A percentile compares a stretch with the other conserved stretches of the same genome.
phyloP scores from a whole-genome alignment of 2,888 invertebrate genomes.

The Trisateles emortualis region DNA sequence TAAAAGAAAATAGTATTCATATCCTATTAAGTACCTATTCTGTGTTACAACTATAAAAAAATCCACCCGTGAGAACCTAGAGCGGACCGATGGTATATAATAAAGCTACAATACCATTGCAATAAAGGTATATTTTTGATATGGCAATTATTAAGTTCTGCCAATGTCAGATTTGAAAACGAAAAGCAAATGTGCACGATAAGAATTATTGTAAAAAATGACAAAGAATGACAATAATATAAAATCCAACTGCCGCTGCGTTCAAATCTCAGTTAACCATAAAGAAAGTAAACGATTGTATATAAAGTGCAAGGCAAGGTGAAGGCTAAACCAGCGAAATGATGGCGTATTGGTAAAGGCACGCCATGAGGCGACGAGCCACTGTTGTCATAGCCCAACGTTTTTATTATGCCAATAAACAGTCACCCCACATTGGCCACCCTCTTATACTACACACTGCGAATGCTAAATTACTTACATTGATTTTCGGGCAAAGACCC shows the following conservation, averaged over 20 bases:
- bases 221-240: not conserved
- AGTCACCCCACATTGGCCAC: conserved; percentile 62
- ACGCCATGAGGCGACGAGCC: conserved; percentile 22
- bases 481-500: conserved; percentile 53
- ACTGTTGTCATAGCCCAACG: conserved; percentile 64
- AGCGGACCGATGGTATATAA: no score
- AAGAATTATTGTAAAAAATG: not conserved
- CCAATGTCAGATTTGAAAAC: no score
- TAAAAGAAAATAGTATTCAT: no score
- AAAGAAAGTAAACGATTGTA: conserved; percentile 36
- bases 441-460: conserved; percentile 56
- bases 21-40: no score
- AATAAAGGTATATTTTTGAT: no score
- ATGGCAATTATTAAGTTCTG: no score
- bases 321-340: conserved; percentile 33
- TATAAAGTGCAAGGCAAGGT: conserved; percentile 37
- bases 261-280: conserved; percentile 19
- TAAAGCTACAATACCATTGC: no score
- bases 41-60: no score
- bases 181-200: no score
- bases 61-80: no score
- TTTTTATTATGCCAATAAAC: conserved; percentile 72
- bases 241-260: conserved; percentile 9
- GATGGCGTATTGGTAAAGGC: conserved; percentile 41
- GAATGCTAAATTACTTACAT: conserved; percentile 66